Evolutionary conservation across 2,797 vertebrate species (phyloP).

Genomic region (Anabacerthia variegaticeps): DNA sequence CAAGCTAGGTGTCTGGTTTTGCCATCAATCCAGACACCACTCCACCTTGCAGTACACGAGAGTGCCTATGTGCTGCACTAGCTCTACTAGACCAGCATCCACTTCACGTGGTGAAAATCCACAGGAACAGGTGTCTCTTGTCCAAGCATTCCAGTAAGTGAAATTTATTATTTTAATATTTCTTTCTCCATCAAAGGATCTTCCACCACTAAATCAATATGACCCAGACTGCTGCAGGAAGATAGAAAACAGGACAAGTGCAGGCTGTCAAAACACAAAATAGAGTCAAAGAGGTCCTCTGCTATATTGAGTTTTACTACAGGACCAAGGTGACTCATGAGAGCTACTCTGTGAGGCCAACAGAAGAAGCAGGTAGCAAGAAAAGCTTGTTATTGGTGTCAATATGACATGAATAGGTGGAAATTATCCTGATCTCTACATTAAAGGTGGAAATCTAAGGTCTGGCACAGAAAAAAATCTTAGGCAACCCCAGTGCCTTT

Average conservation of each 20-base stretch:
- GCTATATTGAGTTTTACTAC: not conserved
- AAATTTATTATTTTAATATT: slow-evolving; percentile 41
- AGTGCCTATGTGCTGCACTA: not conserved
- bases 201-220: not conserved
- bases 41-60: not conserved
- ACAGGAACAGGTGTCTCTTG: not conserved
- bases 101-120: not conserved
- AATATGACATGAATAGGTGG: not conserved
- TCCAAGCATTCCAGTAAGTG: not conserved
- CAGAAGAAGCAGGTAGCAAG: not conserved
- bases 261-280: not conserved
- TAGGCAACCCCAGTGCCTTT: not conserved
- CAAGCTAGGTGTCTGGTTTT: not conserved
- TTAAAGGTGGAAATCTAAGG: not conserved
- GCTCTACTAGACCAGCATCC: not conserved
- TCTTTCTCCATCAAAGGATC: not conserved
- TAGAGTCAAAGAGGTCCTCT: not conserved
- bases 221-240: not conserved
- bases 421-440: not conserved
- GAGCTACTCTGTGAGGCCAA: not conserved
- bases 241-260: not conserved
- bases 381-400: not conserved
- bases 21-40: not conserved
- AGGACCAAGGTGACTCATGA: not conserved
- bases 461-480: not conserved